Percentiles rank a stretch among this genome's conserved stretches.
These are phyloP conservation scores for Portevinia maculata DNA, from an alignment of 2,888 invertebrate species.

Conservation along the genomic window DNA sequence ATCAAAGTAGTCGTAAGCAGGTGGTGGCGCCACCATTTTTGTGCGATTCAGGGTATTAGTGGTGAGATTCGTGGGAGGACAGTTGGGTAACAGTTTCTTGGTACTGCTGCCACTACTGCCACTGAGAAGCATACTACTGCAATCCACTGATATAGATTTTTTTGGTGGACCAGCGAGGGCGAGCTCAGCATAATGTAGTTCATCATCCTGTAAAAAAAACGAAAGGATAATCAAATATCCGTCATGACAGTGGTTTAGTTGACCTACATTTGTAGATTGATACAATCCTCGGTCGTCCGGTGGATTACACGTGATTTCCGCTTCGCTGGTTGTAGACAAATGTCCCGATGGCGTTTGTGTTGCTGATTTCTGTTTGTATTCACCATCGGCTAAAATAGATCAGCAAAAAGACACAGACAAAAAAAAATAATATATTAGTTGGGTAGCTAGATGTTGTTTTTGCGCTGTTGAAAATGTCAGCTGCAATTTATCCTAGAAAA, in stretches of 20 bases:
- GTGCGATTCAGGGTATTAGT: constrained; percentile 81
- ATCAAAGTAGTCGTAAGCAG: constrained; percentile 83
- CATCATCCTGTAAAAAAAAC: constrained; percentile 78
- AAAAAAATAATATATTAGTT: constrained; percentile 24
- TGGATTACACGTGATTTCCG: constrained; percentile 82
- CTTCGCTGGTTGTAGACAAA: constrained; percentile 82
- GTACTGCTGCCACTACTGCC: constrained; percentile 77
- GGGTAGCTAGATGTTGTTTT: no score
- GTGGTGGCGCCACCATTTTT: constrained; percentile 79
- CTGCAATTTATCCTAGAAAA: constrained; percentile 4
- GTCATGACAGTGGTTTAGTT: constrained; percentile 8
- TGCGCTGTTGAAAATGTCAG: constrained; percentile 6
- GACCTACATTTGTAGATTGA: constrained; percentile 80
- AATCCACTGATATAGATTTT: constrained; percentile 77
- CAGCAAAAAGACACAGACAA: constrained; percentile 52
- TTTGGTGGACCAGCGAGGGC: constrained; percentile 78
- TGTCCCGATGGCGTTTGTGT: constrained; percentile 87
- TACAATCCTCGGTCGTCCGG: constrained; percentile 79
- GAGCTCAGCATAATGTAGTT: constrained; percentile 82
- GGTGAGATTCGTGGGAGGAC: constrained; percentile 76
- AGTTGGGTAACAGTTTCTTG: constrained; percentile 79
- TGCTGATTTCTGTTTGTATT: constrained; percentile 89
- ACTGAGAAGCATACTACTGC: constrained; percentile 76
- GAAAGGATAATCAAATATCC: not conserved
- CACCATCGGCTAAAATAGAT: constrained; percentile 84